Conservation (phyloP, 1,140 invertebrate genomes). For the Drosophila neocordata region DNA sequence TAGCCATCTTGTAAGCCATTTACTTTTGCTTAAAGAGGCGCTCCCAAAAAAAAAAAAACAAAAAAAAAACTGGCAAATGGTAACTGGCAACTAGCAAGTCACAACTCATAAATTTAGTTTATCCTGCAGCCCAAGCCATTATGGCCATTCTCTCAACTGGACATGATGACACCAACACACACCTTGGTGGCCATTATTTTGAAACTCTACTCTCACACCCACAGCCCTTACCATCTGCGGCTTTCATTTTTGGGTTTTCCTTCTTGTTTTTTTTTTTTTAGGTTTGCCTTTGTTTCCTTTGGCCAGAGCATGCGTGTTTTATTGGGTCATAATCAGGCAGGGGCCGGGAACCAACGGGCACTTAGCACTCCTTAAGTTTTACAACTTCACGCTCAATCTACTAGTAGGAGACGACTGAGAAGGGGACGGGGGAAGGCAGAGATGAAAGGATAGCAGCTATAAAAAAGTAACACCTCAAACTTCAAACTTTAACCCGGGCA, state of each 20-base stretch:
- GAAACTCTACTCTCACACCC: slow-evolving; percentile 2
- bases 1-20: slow-evolving; percentile 45
- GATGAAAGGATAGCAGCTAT: slow-evolving; percentile 38
- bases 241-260: slow-evolving; percentile 47
- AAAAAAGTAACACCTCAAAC: slow-evolving; percentile 57
- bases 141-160: slow-evolving; percentile 5
- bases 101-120: slow-evolving; percentile 37
- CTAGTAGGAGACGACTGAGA: background rate
- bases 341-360: slow-evolving; percentile 33
- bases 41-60: background rate
- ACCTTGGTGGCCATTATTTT: slow-evolving; percentile 27
- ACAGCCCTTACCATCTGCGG: slow-evolving; percentile 11
- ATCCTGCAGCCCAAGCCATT: slow-evolving; percentile 9
- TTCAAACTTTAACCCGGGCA: slow-evolving; percentile 66
- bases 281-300: background rate
- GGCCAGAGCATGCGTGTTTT: slow-evolving; percentile 53
- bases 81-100: background rate
- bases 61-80: background rate
- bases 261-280: slow-evolving; percentile 35
- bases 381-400: slow-evolving; percentile 79
- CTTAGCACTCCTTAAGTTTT: slow-evolving; percentile 81
- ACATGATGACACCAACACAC: slow-evolving; percentile 33
- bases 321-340: slow-evolving; percentile 60
- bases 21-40: slow-evolving; percentile 9
- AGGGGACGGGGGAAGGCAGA: background rate